A percentile compares a stretch with the other conserved stretches of the same genome.
phyloP scores from a whole-genome alignment of 2,113 vertebrate species.

The Oreotrochilus melanogaster region DNA sequence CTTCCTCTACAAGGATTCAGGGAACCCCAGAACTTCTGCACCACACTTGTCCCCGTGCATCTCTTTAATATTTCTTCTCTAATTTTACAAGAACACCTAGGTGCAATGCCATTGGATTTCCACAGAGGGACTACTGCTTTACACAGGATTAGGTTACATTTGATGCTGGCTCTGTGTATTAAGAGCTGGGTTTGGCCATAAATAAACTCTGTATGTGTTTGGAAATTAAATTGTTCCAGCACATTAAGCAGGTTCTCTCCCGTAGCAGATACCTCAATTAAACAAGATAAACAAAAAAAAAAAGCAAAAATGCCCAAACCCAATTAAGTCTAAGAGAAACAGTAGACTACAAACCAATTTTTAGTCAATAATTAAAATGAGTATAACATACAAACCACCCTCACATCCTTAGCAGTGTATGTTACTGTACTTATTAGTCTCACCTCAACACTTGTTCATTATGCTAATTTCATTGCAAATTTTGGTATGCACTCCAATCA shows the following conservation, averaged over 20 bases:
- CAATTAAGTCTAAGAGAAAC: not conserved
- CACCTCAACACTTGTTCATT: not conserved
- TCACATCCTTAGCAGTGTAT: not conserved
- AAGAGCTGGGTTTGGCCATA: not conserved
- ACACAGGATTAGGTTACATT: not conserved
- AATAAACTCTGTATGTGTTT: not conserved
- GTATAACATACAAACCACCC: not conserved
- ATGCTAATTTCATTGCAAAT: not conserved
- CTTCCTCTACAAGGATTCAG: not conserved
- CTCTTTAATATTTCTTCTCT: not conserved
- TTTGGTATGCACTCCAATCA: not conserved
- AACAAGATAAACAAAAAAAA: not conserved
- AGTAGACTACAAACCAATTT: not conserved
- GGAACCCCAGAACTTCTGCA: not conserved
- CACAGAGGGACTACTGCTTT: not conserved
- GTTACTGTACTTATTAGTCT: not conserved
- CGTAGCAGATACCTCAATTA: not conserved
- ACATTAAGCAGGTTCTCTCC: not conserved
- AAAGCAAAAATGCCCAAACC: rapidly evolving
- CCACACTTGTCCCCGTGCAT: not conserved
- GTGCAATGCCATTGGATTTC: not conserved
- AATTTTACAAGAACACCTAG: not conserved
- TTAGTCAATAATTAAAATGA: not conserved
- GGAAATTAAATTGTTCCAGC: not conserved
- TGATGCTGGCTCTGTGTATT: not conserved